Conservation (phyloP, 2,113 vertebrate species). For the Fregetta grallaria region DNA sequence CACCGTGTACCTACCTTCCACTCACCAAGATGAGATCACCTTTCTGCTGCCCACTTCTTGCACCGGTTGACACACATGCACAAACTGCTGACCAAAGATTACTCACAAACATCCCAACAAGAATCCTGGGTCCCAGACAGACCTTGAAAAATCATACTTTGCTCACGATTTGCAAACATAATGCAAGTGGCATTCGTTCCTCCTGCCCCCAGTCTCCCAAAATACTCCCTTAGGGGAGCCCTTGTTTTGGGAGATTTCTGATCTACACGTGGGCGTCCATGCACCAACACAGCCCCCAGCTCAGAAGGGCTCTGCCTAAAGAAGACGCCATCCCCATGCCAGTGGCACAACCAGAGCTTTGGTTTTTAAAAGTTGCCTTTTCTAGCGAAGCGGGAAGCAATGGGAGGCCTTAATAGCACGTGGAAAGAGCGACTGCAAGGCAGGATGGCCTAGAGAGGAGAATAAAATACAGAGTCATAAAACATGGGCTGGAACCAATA, state of each 20-base stretch:
- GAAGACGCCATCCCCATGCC: background rate
- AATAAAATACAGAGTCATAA: background rate
- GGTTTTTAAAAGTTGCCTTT: background rate
- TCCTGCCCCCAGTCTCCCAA: background rate
- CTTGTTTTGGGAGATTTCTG: background rate
- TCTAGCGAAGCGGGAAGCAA: background rate
- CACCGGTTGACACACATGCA: no score
- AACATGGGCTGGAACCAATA: background rate
- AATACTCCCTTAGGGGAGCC: background rate
- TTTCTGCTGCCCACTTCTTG: background rate
- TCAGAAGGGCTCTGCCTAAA: background rate
- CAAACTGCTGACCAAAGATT: background rate
- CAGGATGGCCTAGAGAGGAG: background rate
- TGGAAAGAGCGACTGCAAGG: background rate
- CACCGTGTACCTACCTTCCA: accelerated
- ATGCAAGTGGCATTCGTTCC: accelerated
- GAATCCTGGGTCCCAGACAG: background rate
- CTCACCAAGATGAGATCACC: background rate
- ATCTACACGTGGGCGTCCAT: accelerated
- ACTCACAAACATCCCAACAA: background rate
- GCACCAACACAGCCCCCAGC: background rate
- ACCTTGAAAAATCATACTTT: background rate
- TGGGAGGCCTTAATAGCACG: background rate
- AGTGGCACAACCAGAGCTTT: background rate
- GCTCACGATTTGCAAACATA: background rate